These are phyloP conservation scores for Bubo blakistoni DNA, from an alignment of 2,113 vertebrate species.

Conservation along the genomic window DNA sequence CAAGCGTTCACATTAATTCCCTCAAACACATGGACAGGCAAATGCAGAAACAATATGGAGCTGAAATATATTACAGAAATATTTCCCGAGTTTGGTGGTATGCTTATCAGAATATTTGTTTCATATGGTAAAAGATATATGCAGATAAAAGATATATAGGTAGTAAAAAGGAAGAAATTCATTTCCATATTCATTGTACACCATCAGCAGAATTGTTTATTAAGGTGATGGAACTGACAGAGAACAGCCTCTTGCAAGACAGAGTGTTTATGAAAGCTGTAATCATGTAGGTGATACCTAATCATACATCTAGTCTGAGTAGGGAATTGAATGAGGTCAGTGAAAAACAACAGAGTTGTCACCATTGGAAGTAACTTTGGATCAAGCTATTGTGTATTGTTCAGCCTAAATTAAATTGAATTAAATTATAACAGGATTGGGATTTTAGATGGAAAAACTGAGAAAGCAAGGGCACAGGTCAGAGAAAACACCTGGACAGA, in stretches of 20 bases:
- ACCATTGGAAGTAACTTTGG: not conserved
- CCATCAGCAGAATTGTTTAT: not conserved
- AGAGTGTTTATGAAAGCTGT: not conserved
- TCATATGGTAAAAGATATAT: not conserved
- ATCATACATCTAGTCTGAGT: not conserved
- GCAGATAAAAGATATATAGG: not conserved
- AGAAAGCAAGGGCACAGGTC: not conserved
- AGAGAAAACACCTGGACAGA: not conserved
- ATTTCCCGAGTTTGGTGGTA: not conserved
- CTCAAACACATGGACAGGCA: not conserved
- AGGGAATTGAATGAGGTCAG: not conserved
- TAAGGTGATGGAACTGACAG: not conserved
- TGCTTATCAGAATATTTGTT: not conserved
- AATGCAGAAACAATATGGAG: not conserved
- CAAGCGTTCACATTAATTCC: not conserved
- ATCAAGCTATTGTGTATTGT: not conserved
- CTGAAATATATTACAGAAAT: not conserved
- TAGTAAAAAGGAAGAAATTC: not conserved
- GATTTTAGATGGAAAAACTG: slow-evolving; percentile 5
- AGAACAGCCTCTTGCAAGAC: not conserved
- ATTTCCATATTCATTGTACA: not conserved
- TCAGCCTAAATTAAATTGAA: not conserved
- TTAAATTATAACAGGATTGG: not conserved
- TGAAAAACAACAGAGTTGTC: not conserved
- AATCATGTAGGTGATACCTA: not conserved